A percentile compares a stretch with the other conserved stretches of the same genome.
These are phyloP conservation scores for Malacosoma neustria DNA, from an alignment of 2,888 invertebrate genomes.

Conservation along the genomic window DNA sequence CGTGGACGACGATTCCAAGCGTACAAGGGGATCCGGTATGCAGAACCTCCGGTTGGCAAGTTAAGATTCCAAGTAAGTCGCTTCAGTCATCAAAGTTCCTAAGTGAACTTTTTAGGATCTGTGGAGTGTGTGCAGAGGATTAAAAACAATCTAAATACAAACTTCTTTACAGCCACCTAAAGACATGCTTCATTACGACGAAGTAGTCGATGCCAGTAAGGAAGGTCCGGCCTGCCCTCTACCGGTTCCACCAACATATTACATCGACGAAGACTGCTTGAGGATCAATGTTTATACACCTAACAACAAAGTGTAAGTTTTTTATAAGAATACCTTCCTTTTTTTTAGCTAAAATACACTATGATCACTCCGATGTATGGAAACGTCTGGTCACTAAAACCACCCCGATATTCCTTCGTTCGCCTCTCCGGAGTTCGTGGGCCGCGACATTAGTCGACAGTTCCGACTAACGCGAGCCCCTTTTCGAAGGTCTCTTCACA, in stretches of 20 bases:
- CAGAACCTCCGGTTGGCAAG: slow-evolving; percentile 43
- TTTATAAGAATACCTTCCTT: too few relatives aligned
- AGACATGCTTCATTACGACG: slow-evolving; percentile 60
- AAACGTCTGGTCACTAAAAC: too few relatives aligned
- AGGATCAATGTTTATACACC: slow-evolving; percentile 76
- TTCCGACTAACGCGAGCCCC: too few relatives aligned
- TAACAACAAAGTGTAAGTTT: slow-evolving; percentile 15
- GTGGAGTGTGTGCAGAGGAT: too few relatives aligned
- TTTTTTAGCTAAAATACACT: too few relatives aligned
- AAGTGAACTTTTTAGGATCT: too few relatives aligned
- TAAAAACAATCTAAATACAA: too few relatives aligned
- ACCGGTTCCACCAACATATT: slow-evolving; percentile 27
- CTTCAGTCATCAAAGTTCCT: neutral
- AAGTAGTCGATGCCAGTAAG: slow-evolving; percentile 67
- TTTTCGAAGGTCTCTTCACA: too few relatives aligned
- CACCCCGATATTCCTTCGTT: too few relatives aligned
- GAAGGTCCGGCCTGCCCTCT: slow-evolving; percentile 76
- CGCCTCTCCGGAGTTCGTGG: too few relatives aligned
- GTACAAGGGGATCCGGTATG: slow-evolving; percentile 57
- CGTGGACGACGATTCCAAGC: slow-evolving; percentile 45
- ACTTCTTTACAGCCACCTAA: slow-evolving; percentile 58
- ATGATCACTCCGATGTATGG: too few relatives aligned
- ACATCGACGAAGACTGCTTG: slow-evolving; percentile 77
- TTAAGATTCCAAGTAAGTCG: slow-evolving; percentile 43
- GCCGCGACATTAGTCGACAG: too few relatives aligned